phyloP scores from a whole-genome alignment of 2,797 vertebrate species.

The Bradypodion ventrale region DNA sequence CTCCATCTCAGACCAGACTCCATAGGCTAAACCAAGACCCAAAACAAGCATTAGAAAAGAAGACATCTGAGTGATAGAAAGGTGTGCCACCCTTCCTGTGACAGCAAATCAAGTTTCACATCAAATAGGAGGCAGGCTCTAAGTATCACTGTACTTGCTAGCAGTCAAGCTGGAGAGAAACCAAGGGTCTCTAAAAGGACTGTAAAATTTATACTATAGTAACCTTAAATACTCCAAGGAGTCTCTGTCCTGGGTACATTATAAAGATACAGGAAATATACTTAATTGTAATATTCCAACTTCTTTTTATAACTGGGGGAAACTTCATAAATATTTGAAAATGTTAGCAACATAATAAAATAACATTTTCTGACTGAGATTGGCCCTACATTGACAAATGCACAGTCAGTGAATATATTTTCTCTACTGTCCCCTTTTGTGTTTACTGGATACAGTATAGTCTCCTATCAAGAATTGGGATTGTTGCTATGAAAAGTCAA shows the following conservation, averaged over 20 bases:
- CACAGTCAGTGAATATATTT: not conserved
- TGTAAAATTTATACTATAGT: not conserved
- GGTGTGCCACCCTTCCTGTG: not conserved
- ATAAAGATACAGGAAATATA: not conserved
- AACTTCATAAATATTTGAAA: too few relatives aligned
- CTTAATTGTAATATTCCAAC: not conserved
- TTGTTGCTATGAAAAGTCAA: conserved; percentile 22
- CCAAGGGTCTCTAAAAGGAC: conserved; percentile 5
- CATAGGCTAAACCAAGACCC: not conserved
- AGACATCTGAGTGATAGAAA: not conserved
- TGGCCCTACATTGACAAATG: too few relatives aligned
- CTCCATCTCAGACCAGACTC: not conserved
- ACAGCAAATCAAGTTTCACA: not conserved
- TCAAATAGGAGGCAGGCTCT: not conserved
- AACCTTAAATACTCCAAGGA: not conserved
- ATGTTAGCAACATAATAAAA: too few relatives aligned
- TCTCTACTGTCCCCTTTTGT: not conserved
- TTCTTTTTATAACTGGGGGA: not conserved
- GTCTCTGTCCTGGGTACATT: not conserved
- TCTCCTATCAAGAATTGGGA: conserved; percentile 7
- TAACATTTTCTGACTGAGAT: not conserved
- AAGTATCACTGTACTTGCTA: not conserved
- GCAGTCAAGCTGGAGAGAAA: not conserved
- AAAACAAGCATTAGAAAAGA: not conserved
- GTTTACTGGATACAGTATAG: conserved; percentile 1